These are phyloP conservation scores for Cephalopholis sonnerati DNA, from an alignment of 2,113 vertebrate genomes.

Conservation along the genomic window DNA sequence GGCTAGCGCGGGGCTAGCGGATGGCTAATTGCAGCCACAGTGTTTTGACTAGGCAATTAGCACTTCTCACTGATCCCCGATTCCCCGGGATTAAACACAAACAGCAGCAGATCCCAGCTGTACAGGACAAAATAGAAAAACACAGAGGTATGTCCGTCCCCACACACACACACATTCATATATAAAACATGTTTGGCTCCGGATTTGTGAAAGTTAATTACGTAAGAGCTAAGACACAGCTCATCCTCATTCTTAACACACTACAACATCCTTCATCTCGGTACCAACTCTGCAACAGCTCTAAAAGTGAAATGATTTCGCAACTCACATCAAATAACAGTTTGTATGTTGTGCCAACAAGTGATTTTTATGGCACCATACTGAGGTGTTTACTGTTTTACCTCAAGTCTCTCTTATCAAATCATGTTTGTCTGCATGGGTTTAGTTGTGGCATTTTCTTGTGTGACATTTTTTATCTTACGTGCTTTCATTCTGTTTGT, in stretches of 20 bases:
- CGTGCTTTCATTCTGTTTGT: constrained; percentile 9
- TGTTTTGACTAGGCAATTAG: constrained; percentile 69
- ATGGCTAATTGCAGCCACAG: constrained; percentile 43
- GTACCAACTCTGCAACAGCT: background rate
- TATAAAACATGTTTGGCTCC: constrained; percentile 7
- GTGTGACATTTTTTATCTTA: background rate
- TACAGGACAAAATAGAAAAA: constrained; percentile 9
- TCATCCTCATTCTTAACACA: background rate
- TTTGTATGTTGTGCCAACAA: background rate
- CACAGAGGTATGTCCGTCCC: background rate
- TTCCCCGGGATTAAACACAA: constrained; percentile 39
- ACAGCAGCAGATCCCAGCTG: constrained; percentile 26
- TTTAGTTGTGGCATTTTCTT: background rate
- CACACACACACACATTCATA: background rate
- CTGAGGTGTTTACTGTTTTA: background rate
- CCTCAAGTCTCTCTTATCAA: background rate
- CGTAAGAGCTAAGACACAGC: background rate
- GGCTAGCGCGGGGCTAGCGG: constrained; percentile 63
- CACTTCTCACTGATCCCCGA: constrained; percentile 57
- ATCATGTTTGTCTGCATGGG: background rate
- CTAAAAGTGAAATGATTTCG: background rate
- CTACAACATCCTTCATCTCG: background rate
- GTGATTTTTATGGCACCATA: background rate
- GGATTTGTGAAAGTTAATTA: constrained; percentile 9
- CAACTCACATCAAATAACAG: background rate